These are phyloP conservation scores for Malacosoma neustria DNA, from an alignment of 2,888 invertebrate species.

Conservation along the genomic window DNA sequence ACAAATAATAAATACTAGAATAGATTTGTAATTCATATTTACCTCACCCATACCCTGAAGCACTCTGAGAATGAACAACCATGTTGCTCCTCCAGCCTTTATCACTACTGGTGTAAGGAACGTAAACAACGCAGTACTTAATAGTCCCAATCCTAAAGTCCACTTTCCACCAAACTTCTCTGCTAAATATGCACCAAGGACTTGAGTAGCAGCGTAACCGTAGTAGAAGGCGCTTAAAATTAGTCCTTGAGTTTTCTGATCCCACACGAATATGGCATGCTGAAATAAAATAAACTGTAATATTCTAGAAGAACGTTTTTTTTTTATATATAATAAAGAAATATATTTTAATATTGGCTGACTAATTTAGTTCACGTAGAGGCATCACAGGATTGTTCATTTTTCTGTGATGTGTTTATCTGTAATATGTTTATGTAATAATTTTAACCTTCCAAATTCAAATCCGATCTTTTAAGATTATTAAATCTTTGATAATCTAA, in stretches of 20 bases:
- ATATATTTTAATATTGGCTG: too few relatives aligned
- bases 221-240: constrained; percentile 89
- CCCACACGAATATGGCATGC: constrained; percentile 77
- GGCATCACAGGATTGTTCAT: too few relatives aligned
- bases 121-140: constrained; percentile 88
- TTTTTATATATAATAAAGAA: too few relatives aligned
- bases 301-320: too few relatives aligned
- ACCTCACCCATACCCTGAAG: constrained; percentile 88
- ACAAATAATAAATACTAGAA: too few relatives aligned
- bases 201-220: constrained; percentile 88
- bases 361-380: too few relatives aligned
- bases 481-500: too few relatives aligned
- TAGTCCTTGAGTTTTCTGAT: constrained; percentile 80
- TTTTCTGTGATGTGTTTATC: too few relatives aligned
- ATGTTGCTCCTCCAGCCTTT: constrained; percentile 58
- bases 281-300: constrained; percentile 32
- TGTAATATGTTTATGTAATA: too few relatives aligned
- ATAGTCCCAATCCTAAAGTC: constrained; percentile 86
- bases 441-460: too few relatives aligned
- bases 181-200: constrained; percentile 88
- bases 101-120: constrained; percentile 86
- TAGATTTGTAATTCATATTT: constrained; percentile 10
- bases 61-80: constrained; percentile 75
- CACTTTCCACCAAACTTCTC: constrained; percentile 91
- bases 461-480: too few relatives aligned